A percentile compares a stretch with the other conserved stretches of the same genome.
Conservation (phyloP, 2,888 invertebrate genomes). For the Boloria selene region DNA sequence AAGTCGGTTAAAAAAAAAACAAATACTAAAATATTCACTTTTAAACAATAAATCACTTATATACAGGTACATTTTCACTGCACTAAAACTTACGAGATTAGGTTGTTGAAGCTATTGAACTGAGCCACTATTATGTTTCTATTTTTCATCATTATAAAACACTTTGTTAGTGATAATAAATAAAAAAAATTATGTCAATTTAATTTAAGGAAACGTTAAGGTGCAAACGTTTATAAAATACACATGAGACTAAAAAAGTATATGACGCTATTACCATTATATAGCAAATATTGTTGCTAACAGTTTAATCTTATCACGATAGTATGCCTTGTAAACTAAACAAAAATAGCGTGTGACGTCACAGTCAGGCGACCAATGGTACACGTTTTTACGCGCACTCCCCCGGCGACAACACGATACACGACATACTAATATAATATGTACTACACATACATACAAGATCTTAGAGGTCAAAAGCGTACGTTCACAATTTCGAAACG, state of each 20-base stretch:
- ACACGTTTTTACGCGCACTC: slow-evolving; percentile 60
- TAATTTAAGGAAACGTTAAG: slow-evolving; percentile 10
- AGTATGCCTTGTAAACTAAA: slow-evolving; percentile 57
- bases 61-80: not conserved
- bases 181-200: not conserved
- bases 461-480: slow-evolving; percentile 62
- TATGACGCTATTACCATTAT: slow-evolving; percentile 51
- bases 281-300: slow-evolving; percentile 49
- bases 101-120: slow-evolving; percentile 64
- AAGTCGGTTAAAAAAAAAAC: no score
- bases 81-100: slow-evolving; percentile 61
- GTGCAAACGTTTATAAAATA: slow-evolving; percentile 49
- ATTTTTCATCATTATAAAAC: slow-evolving; percentile 61
- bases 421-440: slow-evolving; percentile 13
- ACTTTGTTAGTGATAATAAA: not conserved
- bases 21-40: no score
- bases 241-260: slow-evolving; percentile 43
- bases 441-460: slow-evolving; percentile 1
- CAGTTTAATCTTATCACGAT: slow-evolving; percentile 63
- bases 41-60: no score
- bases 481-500: slow-evolving; percentile 17
- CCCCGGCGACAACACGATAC: slow-evolving; percentile 48
- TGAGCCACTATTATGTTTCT: slow-evolving; percentile 64
- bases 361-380: slow-evolving; percentile 59
- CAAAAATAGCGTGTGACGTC: slow-evolving; percentile 72